Evolutionary conservation across 2,888 invertebrate genomes (phyloP).

Genomic region (Laothoe populi): DNA sequence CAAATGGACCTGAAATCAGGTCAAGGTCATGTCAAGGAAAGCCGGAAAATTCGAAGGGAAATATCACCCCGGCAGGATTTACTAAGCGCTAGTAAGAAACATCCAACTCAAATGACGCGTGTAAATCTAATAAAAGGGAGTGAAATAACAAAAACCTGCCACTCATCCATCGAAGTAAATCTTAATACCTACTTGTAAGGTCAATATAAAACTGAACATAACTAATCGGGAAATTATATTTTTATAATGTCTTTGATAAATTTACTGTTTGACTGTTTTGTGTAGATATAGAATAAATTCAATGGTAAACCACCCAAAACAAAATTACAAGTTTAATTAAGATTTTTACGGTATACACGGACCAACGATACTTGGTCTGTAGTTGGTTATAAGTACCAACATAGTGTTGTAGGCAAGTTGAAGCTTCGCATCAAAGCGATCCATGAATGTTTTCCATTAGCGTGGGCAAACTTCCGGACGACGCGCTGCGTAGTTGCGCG

Average conservation of each 20-base stretch:
- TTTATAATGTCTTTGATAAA: background rate
- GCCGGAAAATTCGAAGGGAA: conserved; percentile 52
- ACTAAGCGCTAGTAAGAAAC: background rate
- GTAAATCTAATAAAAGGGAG: background rate
- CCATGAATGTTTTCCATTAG: conserved; percentile 70
- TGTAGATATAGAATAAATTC: background rate
- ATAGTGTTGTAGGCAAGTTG: conserved; percentile 38
- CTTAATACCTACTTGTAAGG: too few species aligned
- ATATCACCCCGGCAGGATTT: background rate
- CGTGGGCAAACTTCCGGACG: conserved; percentile 66
- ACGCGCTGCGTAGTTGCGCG: conserved; percentile 76
- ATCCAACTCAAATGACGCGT: conserved; percentile 1
- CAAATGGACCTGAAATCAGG: too few species aligned
- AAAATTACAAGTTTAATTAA: background rate
- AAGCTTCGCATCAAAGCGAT: conserved; percentile 56
- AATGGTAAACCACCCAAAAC: background rate
- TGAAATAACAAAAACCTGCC: background rate
- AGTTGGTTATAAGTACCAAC: too few species aligned
- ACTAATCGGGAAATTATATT: background rate
- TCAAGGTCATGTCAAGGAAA: conserved; percentile 65
- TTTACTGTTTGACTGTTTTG: too few species aligned
- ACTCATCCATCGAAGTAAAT: too few species aligned
- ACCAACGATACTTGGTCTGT: too few species aligned
- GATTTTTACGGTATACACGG: background rate
- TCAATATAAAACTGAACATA: background rate